Base-by-base conservation (phyloP, 2,113 vertebrate genomes). In the Acinonyx jubatus region DNA sequence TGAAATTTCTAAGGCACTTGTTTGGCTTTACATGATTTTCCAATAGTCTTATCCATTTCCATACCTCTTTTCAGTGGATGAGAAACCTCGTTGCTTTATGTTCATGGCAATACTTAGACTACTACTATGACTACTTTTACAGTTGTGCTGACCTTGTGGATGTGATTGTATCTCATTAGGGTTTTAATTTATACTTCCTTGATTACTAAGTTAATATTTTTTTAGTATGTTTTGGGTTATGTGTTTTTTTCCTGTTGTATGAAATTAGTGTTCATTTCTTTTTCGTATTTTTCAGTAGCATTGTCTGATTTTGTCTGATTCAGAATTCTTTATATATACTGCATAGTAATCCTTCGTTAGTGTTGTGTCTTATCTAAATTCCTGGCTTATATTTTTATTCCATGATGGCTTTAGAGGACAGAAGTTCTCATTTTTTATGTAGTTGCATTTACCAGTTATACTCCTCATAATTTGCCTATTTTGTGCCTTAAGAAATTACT, bases 121-220 rank as follows among this genome's bases (percentile, higher is more conserved):
- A 23, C 21, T 61, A 9, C 7, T 48, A 33, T 9, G 45, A 45
- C 31, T 73, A 9, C 7, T 61, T 69, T 63, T 76, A 88, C 36
- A n/a, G 89, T 87, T 96, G 88, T 96, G 19, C 55, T 18, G 55
- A 33, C 0, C 21, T 97, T 68, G 7, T 76, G 16, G 50, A 21
- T 36, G 57, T 92, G 55, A 84, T 79, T 89, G 4, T 50, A 57
- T 89, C 15, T 71, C 38, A 33, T 10, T 23, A 69, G 21, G 36
- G 33, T 95, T 96, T 94, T 86, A 89, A 25, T 50, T 89, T 89
- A 33, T 55, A 66, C 25, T 87, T 86, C 13, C 19, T 52, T 78
- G n/a, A 38, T 82, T 81, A 76, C 31, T 90, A 45, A 15, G 13
- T 29, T 36, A 83, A 48, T 36, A 79, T 38, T 14, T 84, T 78